Evolutionary conservation across 2,888 invertebrate species (phyloP).

Genomic region (Ephialtes manifestator): DNA sequence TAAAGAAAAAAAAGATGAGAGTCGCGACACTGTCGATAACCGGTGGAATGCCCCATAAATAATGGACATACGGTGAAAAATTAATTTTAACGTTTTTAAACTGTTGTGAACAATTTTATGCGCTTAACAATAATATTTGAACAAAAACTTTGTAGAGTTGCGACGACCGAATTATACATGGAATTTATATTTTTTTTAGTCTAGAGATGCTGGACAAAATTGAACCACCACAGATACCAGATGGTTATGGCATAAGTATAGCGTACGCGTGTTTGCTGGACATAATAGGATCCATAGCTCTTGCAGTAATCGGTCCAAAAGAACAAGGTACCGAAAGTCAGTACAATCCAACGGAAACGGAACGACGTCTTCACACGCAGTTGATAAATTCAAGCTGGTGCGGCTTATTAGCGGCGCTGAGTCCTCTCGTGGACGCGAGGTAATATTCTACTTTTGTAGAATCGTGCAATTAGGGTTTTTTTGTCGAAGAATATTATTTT

Average conservation of each 20-base stretch:
- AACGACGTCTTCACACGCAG: constrained; percentile 89
- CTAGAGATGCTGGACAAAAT: constrained; percentile 98
- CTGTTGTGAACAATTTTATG: too few relatives aligned
- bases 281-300: constrained; percentile 94
- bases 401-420: constrained; percentile 96
- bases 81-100: too few relatives aligned
- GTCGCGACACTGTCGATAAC: too few relatives aligned
- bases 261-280: constrained; percentile 98
- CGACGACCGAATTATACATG: not conserved
- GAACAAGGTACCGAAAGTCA: constrained; percentile 79
- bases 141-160: too few relatives aligned
- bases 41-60: too few relatives aligned
- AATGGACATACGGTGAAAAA: too few relatives aligned
- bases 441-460: constrained; percentile 75
- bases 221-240: constrained; percentile 97
- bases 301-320: constrained; percentile 89
- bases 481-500: constrained; percentile 9
- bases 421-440: constrained; percentile 96
- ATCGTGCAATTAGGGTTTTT: not conserved
- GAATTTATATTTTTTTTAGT: constrained; percentile 86
- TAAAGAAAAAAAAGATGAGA: too few relatives aligned
- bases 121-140: too few relatives aligned
- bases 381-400: constrained; percentile 98
- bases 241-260: constrained; percentile 98
- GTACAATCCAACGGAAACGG: constrained; percentile 86